Evolutionary conservation across 2,888 invertebrate species (phyloP).

Genomic region (Cantharis rufa): DNA sequence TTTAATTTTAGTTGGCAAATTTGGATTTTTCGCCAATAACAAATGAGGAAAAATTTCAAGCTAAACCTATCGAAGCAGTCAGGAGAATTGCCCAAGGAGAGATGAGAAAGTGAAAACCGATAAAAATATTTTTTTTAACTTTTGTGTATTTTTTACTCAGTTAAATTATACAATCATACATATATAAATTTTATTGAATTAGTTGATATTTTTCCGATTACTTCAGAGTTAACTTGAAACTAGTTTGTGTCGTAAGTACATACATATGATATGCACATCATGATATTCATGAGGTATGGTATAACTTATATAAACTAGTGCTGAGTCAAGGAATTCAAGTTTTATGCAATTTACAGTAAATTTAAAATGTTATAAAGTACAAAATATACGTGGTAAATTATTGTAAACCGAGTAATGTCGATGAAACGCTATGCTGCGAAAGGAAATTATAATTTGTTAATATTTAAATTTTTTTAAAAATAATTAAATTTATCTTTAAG

Average conservation of each 20-base stretch:
- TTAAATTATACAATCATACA: no score
- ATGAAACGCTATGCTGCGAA: no score
- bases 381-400: no score
- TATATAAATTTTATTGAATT: not conserved
- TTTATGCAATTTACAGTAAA: not conserved
- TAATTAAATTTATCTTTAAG: no score
- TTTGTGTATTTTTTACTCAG: no score
- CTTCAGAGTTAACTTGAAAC: not conserved
- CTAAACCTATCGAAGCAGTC: conserved; percentile 45
- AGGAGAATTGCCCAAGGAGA: conserved; percentile 12
- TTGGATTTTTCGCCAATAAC: conserved; percentile 50
- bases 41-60: conserved; percentile 45
- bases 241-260: no score
- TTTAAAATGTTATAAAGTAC: no score
- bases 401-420: no score
- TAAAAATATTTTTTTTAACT: not conserved
- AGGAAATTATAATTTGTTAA: no score
- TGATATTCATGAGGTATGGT: no score
- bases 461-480: no score
- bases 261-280: not conserved
- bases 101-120: not conserved
- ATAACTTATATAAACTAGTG: not conserved
- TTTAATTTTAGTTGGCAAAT: conserved; percentile 45
- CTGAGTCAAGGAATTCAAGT: not conserved
- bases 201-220: not conserved